Conservation (phyloP, 2,113 vertebrate genomes). For the Bubalus kerabau region DNA sequence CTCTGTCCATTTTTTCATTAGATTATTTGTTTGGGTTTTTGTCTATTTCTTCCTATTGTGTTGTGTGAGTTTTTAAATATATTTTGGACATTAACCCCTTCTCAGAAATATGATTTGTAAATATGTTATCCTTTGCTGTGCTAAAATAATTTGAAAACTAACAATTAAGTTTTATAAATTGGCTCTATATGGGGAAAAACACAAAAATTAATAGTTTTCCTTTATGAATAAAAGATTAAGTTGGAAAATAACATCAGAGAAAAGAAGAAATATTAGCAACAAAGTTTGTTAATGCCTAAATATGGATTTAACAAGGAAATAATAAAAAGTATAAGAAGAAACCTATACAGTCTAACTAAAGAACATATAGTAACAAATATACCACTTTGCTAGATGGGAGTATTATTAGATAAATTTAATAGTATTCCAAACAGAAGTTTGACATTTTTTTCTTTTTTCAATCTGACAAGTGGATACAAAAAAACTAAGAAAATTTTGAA, state of each 20-base stretch:
- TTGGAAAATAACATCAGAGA: not conserved
- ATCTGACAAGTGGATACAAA: not conserved
- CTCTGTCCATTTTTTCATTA: not conserved
- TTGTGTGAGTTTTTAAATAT: not conserved
- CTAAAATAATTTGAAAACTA: not conserved
- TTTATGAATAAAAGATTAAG: not conserved
- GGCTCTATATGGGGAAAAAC: not conserved
- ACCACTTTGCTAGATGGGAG: not conserved
- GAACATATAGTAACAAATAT: not conserved
- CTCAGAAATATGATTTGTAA: not conserved
- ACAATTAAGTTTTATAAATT: not conserved
- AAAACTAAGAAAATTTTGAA: not conserved
- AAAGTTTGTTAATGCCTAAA: not conserved
- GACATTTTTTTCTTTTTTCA: not conserved
- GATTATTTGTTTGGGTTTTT: not conserved
- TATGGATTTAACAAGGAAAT: not conserved
- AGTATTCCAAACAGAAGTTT: not conserved
- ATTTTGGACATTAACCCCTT: not conserved
- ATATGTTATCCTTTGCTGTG: not conserved
- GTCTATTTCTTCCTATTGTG: not conserved
- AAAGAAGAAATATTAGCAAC: not conserved
- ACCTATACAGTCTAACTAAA: not conserved
- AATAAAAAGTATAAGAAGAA: not conserved
- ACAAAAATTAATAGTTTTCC: not conserved
- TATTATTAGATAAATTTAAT: not conserved